These are phyloP conservation scores for Nematolebias whitei DNA, from an alignment of 2,113 vertebrate genomes.

Conservation along the genomic window DNA sequence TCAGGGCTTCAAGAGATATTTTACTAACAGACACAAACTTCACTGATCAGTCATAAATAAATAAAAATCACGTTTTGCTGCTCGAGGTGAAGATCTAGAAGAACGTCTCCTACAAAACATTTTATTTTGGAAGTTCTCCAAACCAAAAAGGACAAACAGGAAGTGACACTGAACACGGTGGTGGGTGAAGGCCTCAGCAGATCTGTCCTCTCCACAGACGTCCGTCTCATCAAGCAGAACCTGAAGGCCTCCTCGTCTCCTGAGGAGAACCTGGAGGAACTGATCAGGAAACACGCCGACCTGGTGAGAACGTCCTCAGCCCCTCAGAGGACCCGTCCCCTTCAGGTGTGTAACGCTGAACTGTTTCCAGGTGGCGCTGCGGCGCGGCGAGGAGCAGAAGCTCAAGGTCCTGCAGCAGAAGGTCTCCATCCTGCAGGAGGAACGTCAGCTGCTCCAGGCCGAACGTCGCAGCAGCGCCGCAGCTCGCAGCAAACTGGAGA, in stretches of 20 bases:
- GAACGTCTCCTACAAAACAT: no score
- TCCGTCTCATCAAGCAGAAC: constrained; percentile 83
- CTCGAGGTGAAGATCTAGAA: no score
- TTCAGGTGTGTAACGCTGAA: not conserved
- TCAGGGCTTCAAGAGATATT: no score
- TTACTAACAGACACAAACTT: no score
- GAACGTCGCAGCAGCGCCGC: constrained; percentile 85
- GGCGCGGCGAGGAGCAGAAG: constrained; percentile 82
- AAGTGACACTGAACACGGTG: no score
- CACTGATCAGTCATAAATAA: no score
- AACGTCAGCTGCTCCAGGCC: constrained; percentile 86
- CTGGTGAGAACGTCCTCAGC: constrained; percentile 80
- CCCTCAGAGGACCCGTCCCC: not conserved
- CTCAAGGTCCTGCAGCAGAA: constrained; percentile 85
- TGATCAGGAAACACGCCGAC: constrained; percentile 89
- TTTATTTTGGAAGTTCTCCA: no score
- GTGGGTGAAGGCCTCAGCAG: no score
- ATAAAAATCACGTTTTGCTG: no score
- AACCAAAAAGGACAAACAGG: no score
- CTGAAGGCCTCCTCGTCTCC: constrained; percentile 83
- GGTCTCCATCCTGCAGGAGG: constrained; percentile 80
- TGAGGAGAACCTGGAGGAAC: constrained; percentile 87
- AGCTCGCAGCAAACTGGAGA: constrained; percentile 90
- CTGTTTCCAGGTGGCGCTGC: constrained; percentile 80
- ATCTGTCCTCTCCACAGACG: constrained; percentile 81